Base-by-base conservation (phyloP, 2,888 invertebrate species). In the Himalopsyche kuldschensis region DNA sequence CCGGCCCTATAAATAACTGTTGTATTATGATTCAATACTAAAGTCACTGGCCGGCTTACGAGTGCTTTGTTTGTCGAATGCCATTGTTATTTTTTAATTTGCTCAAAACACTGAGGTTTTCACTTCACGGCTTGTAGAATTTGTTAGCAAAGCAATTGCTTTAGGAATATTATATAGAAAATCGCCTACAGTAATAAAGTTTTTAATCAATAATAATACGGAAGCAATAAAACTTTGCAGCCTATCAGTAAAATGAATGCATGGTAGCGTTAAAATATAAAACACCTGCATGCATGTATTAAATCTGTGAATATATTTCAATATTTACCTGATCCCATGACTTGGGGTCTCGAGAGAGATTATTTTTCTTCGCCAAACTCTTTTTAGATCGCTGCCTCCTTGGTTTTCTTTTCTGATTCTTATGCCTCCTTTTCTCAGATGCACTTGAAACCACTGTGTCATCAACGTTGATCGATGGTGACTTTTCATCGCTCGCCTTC, bases 341-440 rank as follows among this genome's bases (percentile, higher is more conserved):
- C 0, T 76, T 76, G 31, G 32, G 32, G 32, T 76, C 76, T 20
- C 10, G n/a, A 20, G 41, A 32, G 11, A 41, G 24, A 32, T n/a
- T 24, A 31, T 35, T 76, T 35, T 32, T 76, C 35, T 32, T 35
- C 3, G 24, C 4, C 76, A 8, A 8, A 41, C 11, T 41, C 15
- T 76, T 35, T 35, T 76, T 76, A 31, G 46, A 30, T 30, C 82
- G 47, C 63, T 41, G 15, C 15, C 41, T 84, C 27, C 81, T 80
- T 15, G 82, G 48, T 83, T 80, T 81, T 20, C 81, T 81, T 35
- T 77, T 81, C 55, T 81, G 85, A 78, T 85, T 81, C 48, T 84
- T 85, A 55, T 85, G 85, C 30, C 85, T 84, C 17, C 81, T 76
- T 27, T 82, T 85, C 24, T 85, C 85, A n/a, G 77, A 27, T 20